Evolutionary conservation across 2,113 vertebrate species (phyloP).

Genomic region (Hymenochirus boettgeri): DNA sequence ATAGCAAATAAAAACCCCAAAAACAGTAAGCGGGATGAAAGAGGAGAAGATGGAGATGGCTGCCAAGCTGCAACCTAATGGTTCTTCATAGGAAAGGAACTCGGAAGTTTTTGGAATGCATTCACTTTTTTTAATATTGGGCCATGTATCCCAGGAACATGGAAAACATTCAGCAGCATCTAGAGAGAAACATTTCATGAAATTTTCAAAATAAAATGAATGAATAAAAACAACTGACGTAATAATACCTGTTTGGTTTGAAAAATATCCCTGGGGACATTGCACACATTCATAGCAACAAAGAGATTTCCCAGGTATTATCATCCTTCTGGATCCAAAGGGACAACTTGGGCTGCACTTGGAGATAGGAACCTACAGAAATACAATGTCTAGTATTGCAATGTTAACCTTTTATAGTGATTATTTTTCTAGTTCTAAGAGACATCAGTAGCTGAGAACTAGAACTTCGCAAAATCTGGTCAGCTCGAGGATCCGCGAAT

Average conservation of each 20-base stretch:
- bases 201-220: no score
- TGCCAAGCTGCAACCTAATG: slow-evolving; percentile 48
- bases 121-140: slow-evolving; percentile 49
- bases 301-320: neutral
- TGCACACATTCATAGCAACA: neutral
- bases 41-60: slow-evolving; percentile 47
- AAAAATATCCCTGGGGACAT: neutral
- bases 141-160: slow-evolving; percentile 53
- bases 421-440: no score
- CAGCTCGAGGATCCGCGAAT: no score
- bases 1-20: slow-evolving; percentile 44
- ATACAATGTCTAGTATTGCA: no score
- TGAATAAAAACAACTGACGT: neutral
- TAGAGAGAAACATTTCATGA: slow-evolving; percentile 7
- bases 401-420: no score
- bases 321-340: neutral
- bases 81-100: slow-evolving; percentile 51
- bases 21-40: slow-evolving; percentile 42
- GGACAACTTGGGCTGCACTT: neutral
- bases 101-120: slow-evolving; percentile 53
- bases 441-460: no score
- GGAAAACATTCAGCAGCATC: slow-evolving; percentile 51
- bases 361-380: neutral
- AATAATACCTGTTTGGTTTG: slow-evolving; percentile 2
- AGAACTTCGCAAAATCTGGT: no score